These are phyloP conservation scores for Eremophila alpestris DNA, from an alignment of 2,797 vertebrate species.

Conservation along the genomic window DNA sequence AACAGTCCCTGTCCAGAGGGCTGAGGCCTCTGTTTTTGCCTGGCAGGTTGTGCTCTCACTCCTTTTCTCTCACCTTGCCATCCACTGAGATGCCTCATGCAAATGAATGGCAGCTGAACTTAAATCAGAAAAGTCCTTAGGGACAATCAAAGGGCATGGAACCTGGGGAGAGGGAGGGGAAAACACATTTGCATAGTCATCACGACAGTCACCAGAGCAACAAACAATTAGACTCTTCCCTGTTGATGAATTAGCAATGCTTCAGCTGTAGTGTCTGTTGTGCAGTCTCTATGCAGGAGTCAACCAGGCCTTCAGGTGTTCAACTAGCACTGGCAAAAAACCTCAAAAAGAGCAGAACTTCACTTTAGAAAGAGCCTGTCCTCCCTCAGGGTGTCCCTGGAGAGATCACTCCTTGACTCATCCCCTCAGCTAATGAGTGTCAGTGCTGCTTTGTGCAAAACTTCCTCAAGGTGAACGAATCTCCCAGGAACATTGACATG, in stretches of 20 bases:
- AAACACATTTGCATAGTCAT: slow-evolving; percentile 34
- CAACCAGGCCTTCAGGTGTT: slow-evolving; percentile 12
- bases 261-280: not conserved
- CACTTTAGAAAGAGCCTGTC: not conserved
- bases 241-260: not conserved
- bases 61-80: slow-evolving; percentile 34
- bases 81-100: slow-evolving; percentile 25
- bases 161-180: not conserved
- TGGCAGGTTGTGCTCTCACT: not conserved
- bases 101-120: slow-evolving; percentile 48
- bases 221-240: slow-evolving; percentile 27
- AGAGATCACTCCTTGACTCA: not conserved
- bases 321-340: slow-evolving; percentile 14
- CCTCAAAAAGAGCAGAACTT: not conserved
- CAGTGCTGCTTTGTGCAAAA: not conserved
- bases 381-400: not conserved
- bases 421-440: not conserved
- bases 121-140: slow-evolving; percentile 14
- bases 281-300: not conserved
- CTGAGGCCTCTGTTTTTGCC: not conserved
- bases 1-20: not conserved
- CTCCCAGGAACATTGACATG: not conserved
- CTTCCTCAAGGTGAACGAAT: slow-evolving; percentile 23
- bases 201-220: slow-evolving; percentile 23
- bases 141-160: slow-evolving; percentile 45